Base-by-base conservation (phyloP, 2,113 vertebrate genomes). In the Laticauda colubrina region DNA sequence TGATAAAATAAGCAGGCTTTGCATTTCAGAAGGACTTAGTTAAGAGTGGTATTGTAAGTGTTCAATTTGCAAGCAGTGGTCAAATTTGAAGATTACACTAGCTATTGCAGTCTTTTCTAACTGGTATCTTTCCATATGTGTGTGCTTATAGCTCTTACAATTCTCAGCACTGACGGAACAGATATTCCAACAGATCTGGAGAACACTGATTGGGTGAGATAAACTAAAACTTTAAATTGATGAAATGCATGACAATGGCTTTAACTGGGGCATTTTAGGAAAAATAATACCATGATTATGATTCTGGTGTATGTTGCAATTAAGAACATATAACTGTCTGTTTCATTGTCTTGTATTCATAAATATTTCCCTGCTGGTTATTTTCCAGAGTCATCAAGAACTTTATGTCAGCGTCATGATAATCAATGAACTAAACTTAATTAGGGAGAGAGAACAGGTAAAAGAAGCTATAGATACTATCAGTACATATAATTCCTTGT, bases 211-310 rank as follows among this genome's bases (percentile, higher is more conserved):
- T 21, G 69, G 6, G 69, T 3, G 69, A 81, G 69, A 18, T 34
- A 7, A 56, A 23, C 88, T 39, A 39, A 57, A 39, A 57, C 55
- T 57, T 57, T 56, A 39, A 81, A 89, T 57, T 43, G 20, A 34
- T 57, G 18, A 23, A 12, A 57, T 39, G 21, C 15, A 89, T 39
- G 8, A 6, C 20, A 88, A 20, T 21, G 56, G 20, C 57, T 56
- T 43, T 89, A 57, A 43, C 55, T 24, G 34, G n/a, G 85, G 10
- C 5, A 39, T 81, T 39, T 81, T 81, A 39, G 6, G n/a, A 97
- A 64, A 89, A 81, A 39, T 21, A 81, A 21, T 39, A 39, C 34
- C 18, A 21, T 81, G 69, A 39, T 39, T 81, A 39, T 81, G 34
- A 81, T 81, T 81, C 64, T n/a, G 29, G 34, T 81, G 18, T 81